These are phyloP conservation scores for Pampus argenteus DNA, from an alignment of 2,797 vertebrate genomes.

Conservation along the genomic window DNA sequence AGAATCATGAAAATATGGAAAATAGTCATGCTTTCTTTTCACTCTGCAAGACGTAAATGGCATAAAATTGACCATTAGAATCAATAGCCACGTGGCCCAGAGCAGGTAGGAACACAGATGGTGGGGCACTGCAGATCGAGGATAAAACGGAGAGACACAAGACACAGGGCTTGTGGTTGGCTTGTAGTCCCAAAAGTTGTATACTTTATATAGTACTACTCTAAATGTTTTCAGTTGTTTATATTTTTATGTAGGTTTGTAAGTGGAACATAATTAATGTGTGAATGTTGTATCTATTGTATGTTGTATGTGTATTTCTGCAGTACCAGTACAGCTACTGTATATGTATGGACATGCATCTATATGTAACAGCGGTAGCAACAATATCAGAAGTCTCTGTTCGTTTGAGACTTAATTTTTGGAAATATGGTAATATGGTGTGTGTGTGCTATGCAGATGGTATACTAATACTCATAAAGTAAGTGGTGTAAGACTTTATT, in stretches of 20 bases:
- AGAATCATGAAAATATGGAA: conserved; percentile 37
- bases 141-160: conserved; percentile 4
- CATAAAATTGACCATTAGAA: conserved; percentile 59
- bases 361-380: conserved; percentile 1
- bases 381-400: conserved; percentile 12
- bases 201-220: too few relatives aligned
- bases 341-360: neutral
- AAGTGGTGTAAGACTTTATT: neutral
- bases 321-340: neutral
- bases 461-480: neutral
- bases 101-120: conserved; percentile 14
- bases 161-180: neutral
- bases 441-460: neutral
- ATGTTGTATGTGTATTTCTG: too few relatives aligned
- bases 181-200: neutral
- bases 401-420: conserved; percentile 3
- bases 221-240: too few relatives aligned
- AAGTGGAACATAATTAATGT: too few relatives aligned
- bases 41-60: conserved; percentile 51
- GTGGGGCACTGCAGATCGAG: neutral
- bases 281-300: too few relatives aligned
- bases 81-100: conserved; percentile 38
- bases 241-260: too few relatives aligned
- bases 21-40: conserved; percentile 33
- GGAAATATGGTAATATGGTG: neutral